Percentiles rank a stretch among this genome's conserved stretches.
Conservation (phyloP, 2,888 invertebrate genomes). For the Acleris emargana region DNA sequence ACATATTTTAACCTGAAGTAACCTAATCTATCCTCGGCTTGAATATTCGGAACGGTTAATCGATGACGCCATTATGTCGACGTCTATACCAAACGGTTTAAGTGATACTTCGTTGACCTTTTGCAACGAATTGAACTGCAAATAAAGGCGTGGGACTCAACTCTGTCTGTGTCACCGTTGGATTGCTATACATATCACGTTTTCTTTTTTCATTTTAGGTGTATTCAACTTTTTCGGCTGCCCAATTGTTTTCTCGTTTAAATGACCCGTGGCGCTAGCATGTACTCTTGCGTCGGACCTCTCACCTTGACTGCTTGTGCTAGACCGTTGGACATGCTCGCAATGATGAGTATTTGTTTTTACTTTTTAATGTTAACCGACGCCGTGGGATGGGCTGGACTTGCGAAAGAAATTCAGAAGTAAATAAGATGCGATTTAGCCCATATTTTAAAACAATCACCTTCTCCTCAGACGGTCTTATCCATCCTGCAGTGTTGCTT, state of each 20-base stretch:
- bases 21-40: too few species aligned
- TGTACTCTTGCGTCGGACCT: constrained; percentile 67
- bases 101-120: constrained; percentile 21
- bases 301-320: constrained; percentile 69
- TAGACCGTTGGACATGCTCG: constrained; percentile 77
- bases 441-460: too few species aligned
- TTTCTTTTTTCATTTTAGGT: constrained; percentile 83
- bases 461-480: not conserved
- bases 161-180: constrained; percentile 42
- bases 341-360: constrained; percentile 83
- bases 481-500: constrained; percentile 23
- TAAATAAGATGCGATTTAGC: not conserved
- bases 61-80: too few species aligned
- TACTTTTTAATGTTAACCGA: constrained; percentile 60
- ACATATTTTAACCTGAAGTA: too few species aligned
- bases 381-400: constrained; percentile 26
- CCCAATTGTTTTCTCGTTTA: constrained; percentile 83
- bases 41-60: not conserved
- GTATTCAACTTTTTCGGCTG: constrained; percentile 84
- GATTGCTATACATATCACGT: constrained; percentile 74
- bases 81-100: too few species aligned
- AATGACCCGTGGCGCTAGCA: constrained; percentile 77
- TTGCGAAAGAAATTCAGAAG: not conserved
- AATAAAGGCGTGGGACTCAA: constrained; percentile 56
- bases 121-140: constrained; percentile 18